phyloP scores from a whole-genome alignment of 2,888 invertebrate genomes.

The Meliscaeva auricollis region DNA sequence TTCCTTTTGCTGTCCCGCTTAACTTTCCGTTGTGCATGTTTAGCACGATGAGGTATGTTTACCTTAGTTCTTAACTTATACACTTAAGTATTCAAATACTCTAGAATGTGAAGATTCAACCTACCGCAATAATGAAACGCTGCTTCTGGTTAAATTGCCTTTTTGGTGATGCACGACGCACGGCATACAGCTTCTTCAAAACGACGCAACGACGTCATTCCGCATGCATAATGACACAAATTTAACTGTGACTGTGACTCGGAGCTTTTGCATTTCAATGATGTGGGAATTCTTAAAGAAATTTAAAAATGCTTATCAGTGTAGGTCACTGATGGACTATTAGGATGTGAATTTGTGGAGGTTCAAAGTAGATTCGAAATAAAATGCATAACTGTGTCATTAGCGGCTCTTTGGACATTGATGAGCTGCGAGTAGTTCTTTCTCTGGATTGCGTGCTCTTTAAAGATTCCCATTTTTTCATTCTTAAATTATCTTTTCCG shows the following conservation, averaged over 20 bases:
- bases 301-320: slow-evolving; percentile 11
- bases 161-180: slow-evolving; percentile 23
- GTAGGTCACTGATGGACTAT: slow-evolving; percentile 11
- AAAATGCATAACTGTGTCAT: no score
- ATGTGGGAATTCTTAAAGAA: slow-evolving; percentile 5
- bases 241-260: slow-evolving; percentile 46
- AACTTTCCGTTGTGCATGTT: slow-evolving; percentile 1
- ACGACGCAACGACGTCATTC: slow-evolving; percentile 25
- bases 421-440: no score
- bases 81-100: slow-evolving; percentile 45
- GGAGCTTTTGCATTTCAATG: slow-evolving; percentile 17
- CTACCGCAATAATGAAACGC: slow-evolving; percentile 24
- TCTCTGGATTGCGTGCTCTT: no score
- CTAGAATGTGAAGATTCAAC: slow-evolving; percentile 6
- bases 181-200: not conserved
- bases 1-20: slow-evolving; percentile 9
- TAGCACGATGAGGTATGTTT: slow-evolving; percentile 33
- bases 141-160: slow-evolving; percentile 36
- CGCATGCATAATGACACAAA: slow-evolving; percentile 38
- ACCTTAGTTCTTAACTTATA: slow-evolving; percentile 8
- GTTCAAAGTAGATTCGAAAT: no score
- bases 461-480: no score
- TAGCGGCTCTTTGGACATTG: no score
- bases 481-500: no score
- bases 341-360: no score